phyloP scores from a whole-genome alignment of 2,888 invertebrate species.

The Drosophila rellima region DNA sequence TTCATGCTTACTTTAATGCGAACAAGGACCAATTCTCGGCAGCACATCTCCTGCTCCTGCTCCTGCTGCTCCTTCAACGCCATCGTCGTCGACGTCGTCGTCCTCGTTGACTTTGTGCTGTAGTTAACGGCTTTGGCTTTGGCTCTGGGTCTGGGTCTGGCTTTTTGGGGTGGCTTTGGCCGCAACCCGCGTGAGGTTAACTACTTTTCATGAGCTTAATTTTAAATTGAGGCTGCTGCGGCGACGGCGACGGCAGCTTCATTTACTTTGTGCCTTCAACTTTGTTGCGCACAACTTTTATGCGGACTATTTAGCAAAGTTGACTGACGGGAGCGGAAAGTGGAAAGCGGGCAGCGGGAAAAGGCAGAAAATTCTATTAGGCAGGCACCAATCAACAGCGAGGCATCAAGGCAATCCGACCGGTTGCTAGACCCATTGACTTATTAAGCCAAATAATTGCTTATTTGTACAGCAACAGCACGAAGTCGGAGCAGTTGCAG shows the following conservation, averaged over 20 bases:
- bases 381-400: conserved; percentile 50
- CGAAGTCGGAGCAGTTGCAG: neutral
- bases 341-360: too few relatives aligned
- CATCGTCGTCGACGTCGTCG: too few relatives aligned
- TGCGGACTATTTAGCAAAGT: conserved; percentile 73
- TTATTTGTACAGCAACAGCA: conserved; percentile 63
- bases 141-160: conserved; percentile 29
- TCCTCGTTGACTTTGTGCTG: conserved; percentile 73
- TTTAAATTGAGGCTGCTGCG: conserved; percentile 76
- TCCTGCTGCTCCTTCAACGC: conserved; percentile 3
- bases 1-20: conserved; percentile 84
- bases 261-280: conserved; percentile 76
- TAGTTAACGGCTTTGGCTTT: conserved; percentile 74
- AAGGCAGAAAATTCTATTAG: conserved; percentile 67
- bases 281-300: conserved; percentile 74
- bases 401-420: conserved; percentile 41
- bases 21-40: conserved; percentile 56
- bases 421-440: conserved; percentile 72
- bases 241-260: conserved; percentile 61
- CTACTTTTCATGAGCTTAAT: conserved; percentile 80
- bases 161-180: conserved; percentile 55
- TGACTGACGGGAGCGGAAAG: conserved; percentile 3
- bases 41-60: conserved; percentile 6
- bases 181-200: conserved; percentile 69
- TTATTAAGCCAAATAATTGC: conserved; percentile 79